Percentiles rank a stretch among this genome's conserved stretches.
phyloP scores from a whole-genome alignment of 2,113 vertebrate species.

The Corythornis vintsioides region DNA sequence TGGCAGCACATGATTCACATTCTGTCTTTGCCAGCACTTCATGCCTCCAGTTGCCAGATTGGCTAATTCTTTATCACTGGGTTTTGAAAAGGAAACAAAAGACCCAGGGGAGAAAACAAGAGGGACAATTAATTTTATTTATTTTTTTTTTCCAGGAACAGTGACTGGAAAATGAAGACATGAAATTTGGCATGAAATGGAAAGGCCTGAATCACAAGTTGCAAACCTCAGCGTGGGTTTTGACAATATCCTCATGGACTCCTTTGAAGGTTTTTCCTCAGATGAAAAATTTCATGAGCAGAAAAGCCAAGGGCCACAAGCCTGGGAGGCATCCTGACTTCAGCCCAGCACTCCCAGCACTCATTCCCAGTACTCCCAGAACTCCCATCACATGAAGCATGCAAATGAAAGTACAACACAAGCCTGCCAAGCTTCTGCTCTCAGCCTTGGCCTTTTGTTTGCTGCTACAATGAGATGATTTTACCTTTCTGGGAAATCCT shows the following conservation, averaged over 20 bases:
- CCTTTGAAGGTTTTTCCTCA: background rate
- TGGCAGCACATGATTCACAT: background rate
- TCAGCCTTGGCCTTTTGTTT: background rate
- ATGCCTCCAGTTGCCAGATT: background rate
- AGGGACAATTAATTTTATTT: background rate
- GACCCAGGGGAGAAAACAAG: background rate
- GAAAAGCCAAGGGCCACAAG: background rate
- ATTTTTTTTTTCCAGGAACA: background rate
- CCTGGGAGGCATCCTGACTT: background rate
- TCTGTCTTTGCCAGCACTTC: background rate
- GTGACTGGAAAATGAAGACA: background rate
- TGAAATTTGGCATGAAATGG: background rate
- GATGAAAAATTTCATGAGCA: background rate
- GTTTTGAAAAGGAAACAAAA: background rate
- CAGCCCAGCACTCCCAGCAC: background rate
- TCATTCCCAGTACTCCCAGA: no score
- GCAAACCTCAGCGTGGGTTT: background rate
- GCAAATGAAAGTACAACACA: background rate
- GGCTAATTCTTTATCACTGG: background rate
- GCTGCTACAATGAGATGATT: background rate
- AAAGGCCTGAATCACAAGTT: background rate
- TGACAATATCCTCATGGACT: background rate
- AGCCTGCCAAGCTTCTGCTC: background rate
- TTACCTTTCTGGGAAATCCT: background rate
- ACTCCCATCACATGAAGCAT: rapidly evolving